Conservation (phyloP, 2,113 vertebrate species). For the Centropristis striata region DNA sequence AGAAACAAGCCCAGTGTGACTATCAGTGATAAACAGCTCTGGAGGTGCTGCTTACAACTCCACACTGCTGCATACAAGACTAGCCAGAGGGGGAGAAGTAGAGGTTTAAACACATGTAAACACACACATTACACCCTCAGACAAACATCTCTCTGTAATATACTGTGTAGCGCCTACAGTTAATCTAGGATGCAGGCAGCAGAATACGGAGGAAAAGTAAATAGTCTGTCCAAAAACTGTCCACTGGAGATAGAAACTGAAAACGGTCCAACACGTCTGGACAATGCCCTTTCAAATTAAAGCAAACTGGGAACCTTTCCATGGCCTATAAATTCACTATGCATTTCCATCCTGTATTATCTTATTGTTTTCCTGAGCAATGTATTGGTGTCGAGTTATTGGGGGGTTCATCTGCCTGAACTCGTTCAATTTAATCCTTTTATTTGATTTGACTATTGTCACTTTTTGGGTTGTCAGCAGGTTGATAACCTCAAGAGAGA, state of each 20-base stretch:
- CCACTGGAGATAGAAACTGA: not conserved
- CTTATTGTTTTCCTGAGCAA: not conserved
- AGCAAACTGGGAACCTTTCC: not conserved
- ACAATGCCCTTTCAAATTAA: not conserved
- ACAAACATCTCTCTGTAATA: constrained; percentile 46
- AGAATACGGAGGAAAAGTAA: too few relatives aligned
- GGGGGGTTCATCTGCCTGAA: too few relatives aligned
- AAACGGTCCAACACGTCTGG: not conserved
- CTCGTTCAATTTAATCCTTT: too few relatives aligned
- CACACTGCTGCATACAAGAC: constrained; percentile 11
- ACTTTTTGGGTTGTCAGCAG: too few relatives aligned
- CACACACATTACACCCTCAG: constrained; percentile 50
- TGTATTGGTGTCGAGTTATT: too few relatives aligned
- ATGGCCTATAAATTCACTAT: not conserved
- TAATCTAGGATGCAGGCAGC: not conserved
- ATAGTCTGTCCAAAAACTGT: not conserved
- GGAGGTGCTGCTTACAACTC: constrained; percentile 47
- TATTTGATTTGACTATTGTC: too few relatives aligned
- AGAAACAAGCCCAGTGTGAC: constrained; percentile 57
- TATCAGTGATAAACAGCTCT: constrained; percentile 65
- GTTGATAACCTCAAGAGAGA: too few relatives aligned
- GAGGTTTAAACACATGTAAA: constrained; percentile 56
- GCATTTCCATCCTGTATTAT: not conserved
- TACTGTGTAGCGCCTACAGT: constrained; percentile 14
- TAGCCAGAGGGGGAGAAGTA: constrained; percentile 24